Base-by-base conservation (phyloP, 2,888 invertebrate species). In the Seira ritae region DNA sequence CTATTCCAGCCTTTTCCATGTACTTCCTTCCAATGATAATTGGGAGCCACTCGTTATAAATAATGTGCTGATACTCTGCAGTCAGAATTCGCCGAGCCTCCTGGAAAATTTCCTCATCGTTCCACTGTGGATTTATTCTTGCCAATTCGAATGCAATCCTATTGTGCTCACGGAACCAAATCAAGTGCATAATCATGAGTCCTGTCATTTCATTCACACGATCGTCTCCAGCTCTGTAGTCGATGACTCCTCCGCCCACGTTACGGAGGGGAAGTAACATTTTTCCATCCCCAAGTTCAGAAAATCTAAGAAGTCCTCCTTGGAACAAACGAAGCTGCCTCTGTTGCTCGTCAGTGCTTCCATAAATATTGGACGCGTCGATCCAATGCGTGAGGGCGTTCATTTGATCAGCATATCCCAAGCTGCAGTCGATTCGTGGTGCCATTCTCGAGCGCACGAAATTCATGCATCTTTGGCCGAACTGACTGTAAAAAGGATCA, bases 361-460 rank as follows among this genome's bases (percentile, higher is more conserved):
- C 97, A 90, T 97, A 97, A 0, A 96, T 94, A 42, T 95, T 91
- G 0, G 96, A 96, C 4, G 95, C 92, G 90, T 97, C 97, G 92
- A 96, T 91, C 90, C 91, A 95, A 10, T 94, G 93, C 22, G 95
- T 95, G 0, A 95, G 94, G 8, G 92, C 92, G 4, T 94, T 92
- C 65, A 95, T 95, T 91, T 95, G 95, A 91, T 95, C 94, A 69
- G 95, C 95, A 8, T 95, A 94, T 79, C 93, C 92, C 65, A 92
- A 91, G 3, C 92, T 92, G 24, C 93, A 91, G 2, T 94, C 93
- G 79, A 94, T 92, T 87, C 94, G 93, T 79, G 94, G 92, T 73
- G 95, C 94, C 0, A 93, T 93, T 22, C 92, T 92, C 1, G 94
- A 94, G 86, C 95, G 92, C 2, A 95, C 94, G 88, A 95, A 95